phyloP scores from a whole-genome alignment of 1,140 invertebrate species.

The Drosophila oshimai region DNA sequence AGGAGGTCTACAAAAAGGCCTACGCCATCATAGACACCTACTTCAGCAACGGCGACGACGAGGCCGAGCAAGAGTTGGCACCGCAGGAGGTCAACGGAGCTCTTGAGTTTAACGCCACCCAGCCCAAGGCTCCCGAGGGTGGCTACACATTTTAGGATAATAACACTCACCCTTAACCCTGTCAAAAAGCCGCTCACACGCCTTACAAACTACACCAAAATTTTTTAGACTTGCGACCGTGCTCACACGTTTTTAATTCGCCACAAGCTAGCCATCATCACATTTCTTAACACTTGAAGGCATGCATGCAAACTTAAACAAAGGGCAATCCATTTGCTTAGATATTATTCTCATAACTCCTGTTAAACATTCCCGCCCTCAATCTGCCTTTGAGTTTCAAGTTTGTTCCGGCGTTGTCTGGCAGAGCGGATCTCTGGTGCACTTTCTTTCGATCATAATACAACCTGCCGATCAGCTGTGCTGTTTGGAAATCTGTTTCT shows the following conservation, averaged over 20 bases:
- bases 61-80: constrained; percentile 78
- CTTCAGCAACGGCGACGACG: constrained; percentile 86
- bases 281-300: constrained; percentile 5
- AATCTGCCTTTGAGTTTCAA: not conserved
- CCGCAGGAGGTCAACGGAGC: constrained; percentile 78
- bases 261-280: constrained; percentile 6
- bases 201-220: constrained; percentile 1
- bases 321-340: constrained; percentile 4
- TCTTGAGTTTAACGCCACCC: constrained; percentile 70
- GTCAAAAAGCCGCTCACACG: not conserved
- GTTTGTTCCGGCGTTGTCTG: not conserved
- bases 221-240: constrained; percentile 45
- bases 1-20: constrained; percentile 95
- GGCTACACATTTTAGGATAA: constrained; percentile 71
- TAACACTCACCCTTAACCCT: not conserved
- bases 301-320: constrained; percentile 31
- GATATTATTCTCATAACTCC: not conserved
- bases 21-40: constrained; percentile 92
- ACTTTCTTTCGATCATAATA: not conserved
- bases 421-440: not conserved
- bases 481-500: constrained; percentile 1
- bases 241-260: constrained; percentile 27
- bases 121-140: constrained; percentile 73
- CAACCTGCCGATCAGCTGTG: constrained; percentile 17
- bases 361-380: not conserved